phyloP scores from a whole-genome alignment of 2,113 vertebrate genomes.

The Rhynchopsitta pachyrhyncha region DNA sequence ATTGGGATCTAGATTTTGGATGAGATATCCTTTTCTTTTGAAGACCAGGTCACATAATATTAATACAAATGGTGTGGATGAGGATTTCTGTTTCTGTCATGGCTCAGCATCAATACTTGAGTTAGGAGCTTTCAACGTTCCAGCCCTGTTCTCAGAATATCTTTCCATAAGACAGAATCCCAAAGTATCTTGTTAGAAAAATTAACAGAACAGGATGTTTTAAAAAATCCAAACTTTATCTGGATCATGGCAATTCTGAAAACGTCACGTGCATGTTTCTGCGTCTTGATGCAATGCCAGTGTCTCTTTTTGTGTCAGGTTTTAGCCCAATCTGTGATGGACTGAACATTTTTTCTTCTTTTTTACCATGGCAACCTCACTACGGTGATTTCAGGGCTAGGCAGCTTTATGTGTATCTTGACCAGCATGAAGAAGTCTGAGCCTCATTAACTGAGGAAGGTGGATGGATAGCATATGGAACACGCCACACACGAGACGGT shows the following conservation, averaged over 20 bases:
- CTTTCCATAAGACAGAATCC: not conserved
- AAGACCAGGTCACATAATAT: not conserved
- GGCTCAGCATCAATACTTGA: not conserved
- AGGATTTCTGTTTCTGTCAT: not conserved
- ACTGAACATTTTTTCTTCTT: not conserved
- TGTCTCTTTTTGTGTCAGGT: not conserved
- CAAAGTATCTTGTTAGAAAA: not conserved
- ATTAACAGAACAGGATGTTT: not conserved
- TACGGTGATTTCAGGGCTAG: constrained; percentile 14
- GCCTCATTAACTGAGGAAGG: constrained; percentile 56
- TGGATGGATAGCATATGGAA: constrained; percentile 43
- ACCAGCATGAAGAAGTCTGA: constrained; percentile 21
- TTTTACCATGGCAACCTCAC: constrained; percentile 61
- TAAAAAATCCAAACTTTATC: not conserved
- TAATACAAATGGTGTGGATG: not conserved
- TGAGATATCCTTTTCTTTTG: not conserved
- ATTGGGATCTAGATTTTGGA: constrained; percentile 43
- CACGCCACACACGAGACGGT: not conserved
- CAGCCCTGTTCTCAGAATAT: not conserved
- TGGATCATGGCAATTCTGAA: not conserved
- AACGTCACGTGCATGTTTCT: not conserved
- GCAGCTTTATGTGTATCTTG: constrained; percentile 52
- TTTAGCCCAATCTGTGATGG: not conserved
- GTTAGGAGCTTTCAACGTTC: not conserved
- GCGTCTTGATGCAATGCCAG: not conserved